Evolutionary conservation across 2,797 vertebrate species (phyloP).

Genomic region (Artibeus lituratus): DNA sequence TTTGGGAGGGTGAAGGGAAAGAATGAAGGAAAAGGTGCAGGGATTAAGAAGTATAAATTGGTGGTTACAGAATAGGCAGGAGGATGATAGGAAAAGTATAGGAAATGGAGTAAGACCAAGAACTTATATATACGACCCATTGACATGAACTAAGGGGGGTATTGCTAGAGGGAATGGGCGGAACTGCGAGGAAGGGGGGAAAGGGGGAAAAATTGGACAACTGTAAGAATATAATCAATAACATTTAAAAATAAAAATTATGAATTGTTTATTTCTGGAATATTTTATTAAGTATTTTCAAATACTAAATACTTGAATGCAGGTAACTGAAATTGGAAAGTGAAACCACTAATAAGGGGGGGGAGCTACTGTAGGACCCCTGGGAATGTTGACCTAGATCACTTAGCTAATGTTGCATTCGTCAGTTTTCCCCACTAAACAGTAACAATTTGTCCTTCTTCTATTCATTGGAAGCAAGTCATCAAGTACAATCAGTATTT

Average conservation of each 20-base stretch:
- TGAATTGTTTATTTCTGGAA: background rate
- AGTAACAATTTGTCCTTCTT: background rate
- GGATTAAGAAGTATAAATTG: background rate
- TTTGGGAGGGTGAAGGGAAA: background rate
- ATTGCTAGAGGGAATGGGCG: background rate
- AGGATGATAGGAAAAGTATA: background rate
- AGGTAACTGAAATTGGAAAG: background rate
- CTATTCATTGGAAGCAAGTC: background rate
- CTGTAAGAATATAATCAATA: background rate
- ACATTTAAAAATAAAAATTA: background rate
- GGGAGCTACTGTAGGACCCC: no score
- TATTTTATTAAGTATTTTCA: background rate
- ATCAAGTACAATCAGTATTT: background rate
- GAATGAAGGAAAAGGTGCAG: background rate
- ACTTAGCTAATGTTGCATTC: background rate
- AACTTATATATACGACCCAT: background rate
- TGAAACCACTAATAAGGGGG: background rate
- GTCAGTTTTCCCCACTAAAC: background rate
- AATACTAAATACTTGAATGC: background rate
- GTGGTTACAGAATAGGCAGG: background rate
- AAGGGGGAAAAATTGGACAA: background rate
- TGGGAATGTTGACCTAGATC: background rate
- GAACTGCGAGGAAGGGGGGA: background rate
- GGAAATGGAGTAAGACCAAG: background rate
- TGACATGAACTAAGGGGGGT: background rate